Conservation (phyloP, 2,888 invertebrate genomes). For the Orgyia antiqua region DNA sequence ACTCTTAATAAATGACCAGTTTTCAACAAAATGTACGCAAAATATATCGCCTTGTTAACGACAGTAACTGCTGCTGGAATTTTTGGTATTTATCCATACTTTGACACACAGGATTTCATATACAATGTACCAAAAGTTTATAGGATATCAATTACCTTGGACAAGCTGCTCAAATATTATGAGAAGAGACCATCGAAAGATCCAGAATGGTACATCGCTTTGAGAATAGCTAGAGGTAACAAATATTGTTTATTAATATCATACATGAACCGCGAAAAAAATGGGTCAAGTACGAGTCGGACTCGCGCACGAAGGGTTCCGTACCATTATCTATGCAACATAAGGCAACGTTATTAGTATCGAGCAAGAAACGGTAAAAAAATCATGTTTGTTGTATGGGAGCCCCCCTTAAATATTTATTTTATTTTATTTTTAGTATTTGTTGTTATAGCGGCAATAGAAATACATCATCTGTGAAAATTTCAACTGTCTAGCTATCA, state of each 20-base stretch:
- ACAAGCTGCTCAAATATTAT: slow-evolving; percentile 60
- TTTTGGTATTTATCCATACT: slow-evolving; percentile 63
- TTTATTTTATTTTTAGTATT: too few species aligned
- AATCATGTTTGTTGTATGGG: too few species aligned
- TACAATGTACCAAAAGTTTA: slow-evolving; percentile 72
- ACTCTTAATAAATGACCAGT: slow-evolving; percentile 34
- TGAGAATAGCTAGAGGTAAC: slow-evolving; percentile 62
- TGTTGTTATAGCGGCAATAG: too few species aligned
- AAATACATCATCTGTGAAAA: too few species aligned
- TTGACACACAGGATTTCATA: slow-evolving; percentile 70
- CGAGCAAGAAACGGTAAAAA: too few species aligned
- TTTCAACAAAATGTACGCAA: slow-evolving; percentile 48
- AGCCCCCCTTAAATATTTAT: too few species aligned
- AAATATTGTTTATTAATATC: not conserved
- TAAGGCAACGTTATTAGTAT: too few species aligned
- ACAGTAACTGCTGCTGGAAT: slow-evolving; percentile 21
- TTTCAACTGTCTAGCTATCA: too few species aligned
- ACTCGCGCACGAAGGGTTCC: too few species aligned
- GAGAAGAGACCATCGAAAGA: slow-evolving; percentile 70
- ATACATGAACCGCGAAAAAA: too few species aligned
- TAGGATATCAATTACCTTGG: slow-evolving; percentile 61
- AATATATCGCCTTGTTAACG: slow-evolving; percentile 41
- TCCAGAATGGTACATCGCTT: slow-evolving; percentile 64
- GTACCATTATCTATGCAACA: too few species aligned
- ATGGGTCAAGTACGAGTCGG: too few species aligned